Evolutionary conservation across 2,888 invertebrate genomes (phyloP).

Genomic region (Clepsis dumicolana): DNA sequence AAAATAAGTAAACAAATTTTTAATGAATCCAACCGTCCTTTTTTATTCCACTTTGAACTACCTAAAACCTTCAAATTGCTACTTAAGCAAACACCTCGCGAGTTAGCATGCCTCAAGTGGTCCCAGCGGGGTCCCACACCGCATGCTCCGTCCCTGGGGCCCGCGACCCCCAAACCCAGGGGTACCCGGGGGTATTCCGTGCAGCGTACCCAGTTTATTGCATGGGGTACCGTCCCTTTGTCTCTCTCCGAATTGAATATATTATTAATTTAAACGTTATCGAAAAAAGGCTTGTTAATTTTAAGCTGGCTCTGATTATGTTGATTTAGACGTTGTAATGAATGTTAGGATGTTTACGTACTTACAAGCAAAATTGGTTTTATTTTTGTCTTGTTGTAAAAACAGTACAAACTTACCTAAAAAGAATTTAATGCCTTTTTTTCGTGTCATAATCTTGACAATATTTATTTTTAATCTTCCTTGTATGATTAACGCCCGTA

Average conservation of each 20-base stretch:
- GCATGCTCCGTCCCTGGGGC: constrained; percentile 47
- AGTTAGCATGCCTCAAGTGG: constrained; percentile 70
- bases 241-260: constrained; percentile 70
- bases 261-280: constrained; percentile 68
- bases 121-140: constrained; percentile 73
- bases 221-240: constrained; percentile 55
- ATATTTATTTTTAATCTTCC: no score
- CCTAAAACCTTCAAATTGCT: constrained; percentile 62
- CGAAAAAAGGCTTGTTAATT: constrained; percentile 60
- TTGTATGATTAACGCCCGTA: no score
- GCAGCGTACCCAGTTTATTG: constrained; percentile 55
- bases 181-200: constrained; percentile 49
- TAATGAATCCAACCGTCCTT: constrained; percentile 9
- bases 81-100: constrained; percentile 58
- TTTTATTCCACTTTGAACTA: constrained; percentile 23
- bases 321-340: constrained; percentile 37
- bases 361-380: constrained; percentile 32
- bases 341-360: no score
- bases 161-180: constrained; percentile 46
- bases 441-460: no score
- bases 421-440: constrained; percentile 5
- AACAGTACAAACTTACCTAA: no score
- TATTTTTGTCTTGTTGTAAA: no score
- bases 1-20: not conserved
- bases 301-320: constrained; percentile 39